These are phyloP conservation scores for Ceramica pisi DNA, from an alignment of 2,888 invertebrate genomes.

Conservation along the genomic window DNA sequence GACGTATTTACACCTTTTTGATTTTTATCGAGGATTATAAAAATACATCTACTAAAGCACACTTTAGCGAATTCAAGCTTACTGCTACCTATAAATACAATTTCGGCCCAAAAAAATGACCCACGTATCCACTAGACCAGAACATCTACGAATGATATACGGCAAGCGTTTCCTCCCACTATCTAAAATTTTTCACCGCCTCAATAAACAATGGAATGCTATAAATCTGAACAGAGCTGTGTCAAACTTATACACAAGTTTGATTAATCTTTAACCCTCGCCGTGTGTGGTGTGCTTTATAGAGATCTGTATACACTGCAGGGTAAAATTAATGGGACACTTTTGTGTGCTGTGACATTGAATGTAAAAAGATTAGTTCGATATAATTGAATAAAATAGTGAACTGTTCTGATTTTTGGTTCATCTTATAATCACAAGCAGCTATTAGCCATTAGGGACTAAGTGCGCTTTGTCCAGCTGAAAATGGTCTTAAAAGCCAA, in stretches of 20 bases:
- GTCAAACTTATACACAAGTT: constrained; percentile 65
- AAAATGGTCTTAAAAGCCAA: not conserved
- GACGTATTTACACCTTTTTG: not conserved
- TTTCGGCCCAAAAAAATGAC: constrained; percentile 29
- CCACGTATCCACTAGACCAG: constrained; percentile 40
- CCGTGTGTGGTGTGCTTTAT: constrained; percentile 41
- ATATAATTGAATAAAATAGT: too few relatives aligned
- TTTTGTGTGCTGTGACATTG: not conserved
- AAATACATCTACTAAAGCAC: not conserved
- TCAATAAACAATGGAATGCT: constrained; percentile 63
- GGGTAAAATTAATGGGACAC: not conserved
- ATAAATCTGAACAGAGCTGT: constrained; percentile 61
- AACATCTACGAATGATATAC: constrained; percentile 46
- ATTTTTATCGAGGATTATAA: not conserved
- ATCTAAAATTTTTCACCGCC: constrained; percentile 39
- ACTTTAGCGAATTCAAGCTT: not conserved
- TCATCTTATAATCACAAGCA: too few relatives aligned
- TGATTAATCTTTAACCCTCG: constrained; percentile 66
- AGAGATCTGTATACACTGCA: constrained; percentile 32
- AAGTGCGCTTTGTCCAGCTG: not conserved
- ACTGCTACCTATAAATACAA: constrained; percentile 24
- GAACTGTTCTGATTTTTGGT: too few relatives aligned
- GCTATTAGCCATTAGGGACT: too few relatives aligned
- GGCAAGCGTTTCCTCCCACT: constrained; percentile 27
- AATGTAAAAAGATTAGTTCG: too few relatives aligned